Base-by-base conservation (phyloP, 1,140 invertebrate genomes). In the Patella vulgata region DNA sequence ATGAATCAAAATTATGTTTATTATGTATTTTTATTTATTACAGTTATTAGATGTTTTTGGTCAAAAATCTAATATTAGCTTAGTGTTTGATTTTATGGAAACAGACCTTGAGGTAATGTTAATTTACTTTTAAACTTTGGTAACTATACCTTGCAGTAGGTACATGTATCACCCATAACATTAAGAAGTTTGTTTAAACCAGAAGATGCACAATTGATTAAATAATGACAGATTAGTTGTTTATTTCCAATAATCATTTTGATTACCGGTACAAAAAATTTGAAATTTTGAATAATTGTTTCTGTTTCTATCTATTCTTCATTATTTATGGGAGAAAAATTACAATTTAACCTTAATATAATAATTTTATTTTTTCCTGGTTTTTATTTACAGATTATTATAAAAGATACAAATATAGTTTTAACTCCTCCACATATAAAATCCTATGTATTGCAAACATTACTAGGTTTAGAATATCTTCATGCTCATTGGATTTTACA, bases 81-180 rank as follows among this genome's bases (percentile, higher is more conserved):
- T 99, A 23, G 97, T 99, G 0, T 99, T 99, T 87, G 97, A 99
- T 84, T 99, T 97, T 78, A 99, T 99, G 97, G 96, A 99, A 79
- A 99, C 97, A 28, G 98, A 99, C 86, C 86, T 99, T 68, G 98
- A 99, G 87, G 82, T 84, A 64, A 66, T 42, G 14, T 27, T 36
- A 14, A n/a, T n/a, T n/a, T n/a, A n/a, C n/a, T n/a, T n/a, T n/a
- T n/a, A n/a, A n/a, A 3, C 36, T 25, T 5, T 50, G 25, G 6
- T n/a, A 36, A 36, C 3, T 3, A 12, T 8, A 19, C 3, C 14
- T 31, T 9, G 9, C 12, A 36, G 17, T 36, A 14, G 9, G 39
- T 11, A 40, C 39, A 40, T 40, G n/a, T 14, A 9, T 0, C 31
- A 59, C 14, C 9, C 6, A 14, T 21, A 63, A 8, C 1, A 33